A percentile compares a stretch with the other conserved stretches of the same genome.
Conservation (phyloP, 2,888 invertebrate genomes). For the Oligia latruncula region DNA sequence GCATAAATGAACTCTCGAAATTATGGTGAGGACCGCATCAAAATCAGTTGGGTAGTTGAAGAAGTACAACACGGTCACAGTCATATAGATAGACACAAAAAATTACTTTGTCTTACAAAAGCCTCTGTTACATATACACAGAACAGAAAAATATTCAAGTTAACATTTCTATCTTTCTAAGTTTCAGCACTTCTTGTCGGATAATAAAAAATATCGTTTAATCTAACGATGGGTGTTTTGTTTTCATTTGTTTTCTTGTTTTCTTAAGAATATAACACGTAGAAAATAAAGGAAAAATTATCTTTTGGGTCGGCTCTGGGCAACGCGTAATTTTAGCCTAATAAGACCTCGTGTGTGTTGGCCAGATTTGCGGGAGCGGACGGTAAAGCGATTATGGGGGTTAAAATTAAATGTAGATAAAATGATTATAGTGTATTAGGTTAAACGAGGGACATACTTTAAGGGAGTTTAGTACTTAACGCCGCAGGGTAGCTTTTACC, state of each 20-base stretch:
- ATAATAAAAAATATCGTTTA: slow-evolving; percentile 31
- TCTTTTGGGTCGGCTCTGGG: slow-evolving; percentile 26
- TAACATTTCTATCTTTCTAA: too few species aligned
- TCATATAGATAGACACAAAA: background rate
- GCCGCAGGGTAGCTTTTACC: background rate
- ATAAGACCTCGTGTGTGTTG: slow-evolving; percentile 3
- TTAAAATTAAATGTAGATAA: background rate
- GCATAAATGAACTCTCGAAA: too few species aligned
- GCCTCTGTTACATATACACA: background rate
- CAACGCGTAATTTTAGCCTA: slow-evolving; percentile 33
- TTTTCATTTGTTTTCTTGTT: slow-evolving; percentile 32
- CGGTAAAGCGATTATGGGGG: background rate
- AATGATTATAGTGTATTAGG: background rate
- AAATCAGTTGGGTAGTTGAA: too few species aligned
- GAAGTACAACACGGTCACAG: background rate
- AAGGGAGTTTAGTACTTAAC: background rate
- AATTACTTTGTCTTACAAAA: background rate
- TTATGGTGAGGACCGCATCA: too few species aligned
- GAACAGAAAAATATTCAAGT: background rate
- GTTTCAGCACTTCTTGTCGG: background rate
- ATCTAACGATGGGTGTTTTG: slow-evolving; percentile 27
- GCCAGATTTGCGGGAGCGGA: slow-evolving; percentile 20
- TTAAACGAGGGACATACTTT: background rate
- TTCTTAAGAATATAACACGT: slow-evolving; percentile 32
- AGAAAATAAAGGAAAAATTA: slow-evolving; percentile 35